phyloP scores from a whole-genome alignment of 2,797 vertebrate genomes.

The Hydrophis major region DNA sequence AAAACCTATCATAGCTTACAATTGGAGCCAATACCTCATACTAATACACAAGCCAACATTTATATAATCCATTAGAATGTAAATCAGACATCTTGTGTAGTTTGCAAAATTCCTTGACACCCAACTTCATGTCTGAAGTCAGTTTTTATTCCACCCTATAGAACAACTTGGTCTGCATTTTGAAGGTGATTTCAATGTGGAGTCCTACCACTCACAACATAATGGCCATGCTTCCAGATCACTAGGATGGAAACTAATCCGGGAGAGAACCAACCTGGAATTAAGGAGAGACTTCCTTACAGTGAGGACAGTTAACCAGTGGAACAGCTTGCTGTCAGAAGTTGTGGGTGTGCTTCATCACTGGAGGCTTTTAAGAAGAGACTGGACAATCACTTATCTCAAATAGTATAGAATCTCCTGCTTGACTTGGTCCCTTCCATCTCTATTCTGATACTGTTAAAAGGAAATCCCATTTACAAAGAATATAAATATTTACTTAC shows the following conservation, averaged over 20 bases:
- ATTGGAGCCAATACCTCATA: not conserved
- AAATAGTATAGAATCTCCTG: too few species aligned
- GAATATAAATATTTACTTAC: not conserved
- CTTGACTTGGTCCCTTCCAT: too few species aligned
- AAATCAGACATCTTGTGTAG: not conserved
- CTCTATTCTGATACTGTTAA: not conserved
- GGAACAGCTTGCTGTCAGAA: too few species aligned
- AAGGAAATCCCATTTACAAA: not conserved
- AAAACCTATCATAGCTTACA: not conserved
- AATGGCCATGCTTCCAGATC: not conserved
- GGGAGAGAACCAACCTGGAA: too few species aligned
- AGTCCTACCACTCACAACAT: accelerated
- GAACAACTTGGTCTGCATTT: not conserved
- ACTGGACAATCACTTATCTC: too few species aligned
- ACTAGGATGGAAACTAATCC: too few species aligned
- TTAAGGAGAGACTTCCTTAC: too few species aligned
- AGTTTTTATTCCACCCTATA: not conserved
- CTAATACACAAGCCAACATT: not conserved
- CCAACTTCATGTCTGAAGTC: not conserved
- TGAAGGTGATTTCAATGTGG: not conserved
- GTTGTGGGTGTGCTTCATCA: too few species aligned
- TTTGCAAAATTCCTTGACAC: not conserved
- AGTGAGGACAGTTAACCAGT: too few species aligned
- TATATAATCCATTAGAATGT: not conserved
- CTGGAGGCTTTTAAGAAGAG: too few species aligned